Conservation (phyloP, 2,113 vertebrate species). For the Pristiophorus japonicus region DNA sequence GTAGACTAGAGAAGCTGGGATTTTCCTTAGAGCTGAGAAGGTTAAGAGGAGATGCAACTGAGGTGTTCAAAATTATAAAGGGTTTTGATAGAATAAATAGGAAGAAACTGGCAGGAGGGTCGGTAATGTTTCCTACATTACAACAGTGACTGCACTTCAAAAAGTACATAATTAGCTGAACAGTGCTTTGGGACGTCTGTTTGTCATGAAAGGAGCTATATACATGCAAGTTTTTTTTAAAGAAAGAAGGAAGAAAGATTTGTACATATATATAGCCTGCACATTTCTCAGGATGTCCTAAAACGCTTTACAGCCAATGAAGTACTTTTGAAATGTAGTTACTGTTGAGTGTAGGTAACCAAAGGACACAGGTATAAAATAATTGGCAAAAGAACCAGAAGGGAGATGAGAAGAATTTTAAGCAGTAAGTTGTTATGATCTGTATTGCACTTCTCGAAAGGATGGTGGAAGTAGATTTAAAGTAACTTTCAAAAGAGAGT, state of each 20-base stretch:
- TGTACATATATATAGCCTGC: background rate
- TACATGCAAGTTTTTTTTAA: background rate
- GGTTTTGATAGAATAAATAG: background rate
- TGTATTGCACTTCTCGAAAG: no score
- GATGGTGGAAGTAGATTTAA: no score
- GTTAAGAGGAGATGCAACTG: background rate
- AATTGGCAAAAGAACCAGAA: background rate
- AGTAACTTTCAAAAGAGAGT: no score
- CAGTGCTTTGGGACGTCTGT: no score
- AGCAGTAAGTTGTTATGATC: background rate
- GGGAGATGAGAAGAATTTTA: background rate
- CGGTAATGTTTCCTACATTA: background rate
- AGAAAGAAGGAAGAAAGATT: background rate
- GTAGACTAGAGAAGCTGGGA: background rate
- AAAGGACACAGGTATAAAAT: background rate
- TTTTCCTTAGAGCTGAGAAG: background rate
- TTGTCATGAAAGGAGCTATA: no score
- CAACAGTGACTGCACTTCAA: no score
- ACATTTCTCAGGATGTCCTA: background rate
- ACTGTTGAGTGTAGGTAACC: background rate
- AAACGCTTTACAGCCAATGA: background rate
- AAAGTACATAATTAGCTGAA: no score
- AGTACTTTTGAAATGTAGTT: background rate
- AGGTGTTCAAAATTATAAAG: background rate
- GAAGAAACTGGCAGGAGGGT: background rate